Base-by-base conservation (phyloP, 2,797 vertebrate genomes). In the Squalus acanthias region DNA sequence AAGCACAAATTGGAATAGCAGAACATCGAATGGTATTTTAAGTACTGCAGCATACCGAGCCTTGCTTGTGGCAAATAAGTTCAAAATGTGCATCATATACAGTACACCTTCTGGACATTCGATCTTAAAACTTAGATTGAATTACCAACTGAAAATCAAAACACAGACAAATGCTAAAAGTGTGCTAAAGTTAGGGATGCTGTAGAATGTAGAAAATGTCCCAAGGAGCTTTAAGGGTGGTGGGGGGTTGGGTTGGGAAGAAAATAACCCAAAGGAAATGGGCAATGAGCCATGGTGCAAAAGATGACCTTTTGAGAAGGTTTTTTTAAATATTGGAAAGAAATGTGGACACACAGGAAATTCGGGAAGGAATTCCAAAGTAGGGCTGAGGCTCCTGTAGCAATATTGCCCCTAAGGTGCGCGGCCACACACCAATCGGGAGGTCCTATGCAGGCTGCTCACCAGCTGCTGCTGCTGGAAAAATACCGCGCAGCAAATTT, bases 71-170 rank as follows among this genome's bases (percentile, higher is more conserved):
- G 63, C n/a, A 26, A 39, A 24, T 46, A 67, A 69, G 9, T 69
- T 93, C 91, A 93, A 93, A 69, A 93, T 69, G 91, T 93, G 91
- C 20, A 93, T 22, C n/a, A 69, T 24, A 22, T 39, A 93, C 91
- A 69, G 17, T 46, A n/a, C 8, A 69, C 3, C 9, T 69, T 93
- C 9, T 24, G n/a, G 65, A 69, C 39, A 69, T 67, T 22, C n/a
- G 26, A 69, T 22, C 20, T 85, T 85, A 46, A 9, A 93, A 67
- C 57, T 60, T 63, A 33, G 15, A 63, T 15, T n/a, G 33, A 15
- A 33, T 39, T 6, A 93, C 8, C 91, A 93, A 39, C 2, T 69
- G n/a, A 69, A 93, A 69, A 93, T 69, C 65, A 93, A 93, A 93
- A 69, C n/a, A 67, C 8, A 9, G 7, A 39, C 8, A 93, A 39